These are phyloP conservation scores for Meriones psammophilus DNA, from an alignment of 2,797 vertebrate species.

Conservation along the genomic window DNA sequence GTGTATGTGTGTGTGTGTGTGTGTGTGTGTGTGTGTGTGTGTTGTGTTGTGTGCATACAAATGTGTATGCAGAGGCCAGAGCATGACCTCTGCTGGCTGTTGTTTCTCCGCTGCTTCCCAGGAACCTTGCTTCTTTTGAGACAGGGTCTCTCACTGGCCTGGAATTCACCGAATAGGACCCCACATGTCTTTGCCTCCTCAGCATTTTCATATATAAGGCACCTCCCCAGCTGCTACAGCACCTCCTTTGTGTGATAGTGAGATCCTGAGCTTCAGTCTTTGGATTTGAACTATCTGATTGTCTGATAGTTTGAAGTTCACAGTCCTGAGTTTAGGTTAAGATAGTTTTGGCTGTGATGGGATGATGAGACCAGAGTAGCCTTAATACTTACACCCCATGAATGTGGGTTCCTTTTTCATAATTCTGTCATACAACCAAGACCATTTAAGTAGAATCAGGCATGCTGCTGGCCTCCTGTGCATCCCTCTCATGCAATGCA, in stretches of 20 bases:
- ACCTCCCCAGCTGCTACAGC: not conserved
- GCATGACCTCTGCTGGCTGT: not conserved
- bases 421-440: not conserved
- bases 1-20: not conserved
- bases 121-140: not conserved
- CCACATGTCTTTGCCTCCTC: not conserved
- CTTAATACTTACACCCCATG: not conserved
- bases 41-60: not conserved
- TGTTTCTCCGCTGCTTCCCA: not conserved
- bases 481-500: not conserved
- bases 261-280: not conserved
- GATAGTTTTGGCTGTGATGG: not conserved
- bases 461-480: not conserved
- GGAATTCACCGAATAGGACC: not conserved
- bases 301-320: not conserved
- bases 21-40: not conserved
- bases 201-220: not conserved
- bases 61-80: not conserved
- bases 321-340: not conserved
- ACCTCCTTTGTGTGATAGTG: not conserved
- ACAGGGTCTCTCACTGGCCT: not conserved
- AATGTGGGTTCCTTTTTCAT: not conserved
- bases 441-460: not conserved
- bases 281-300: not conserved
- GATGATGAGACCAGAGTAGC: not conserved